Percentiles rank a stretch among this genome's conserved stretches.
These are phyloP conservation scores for Centruroides vittatus DNA, from an alignment of 1,140 invertebrate species.

Conservation along the genomic window DNA sequence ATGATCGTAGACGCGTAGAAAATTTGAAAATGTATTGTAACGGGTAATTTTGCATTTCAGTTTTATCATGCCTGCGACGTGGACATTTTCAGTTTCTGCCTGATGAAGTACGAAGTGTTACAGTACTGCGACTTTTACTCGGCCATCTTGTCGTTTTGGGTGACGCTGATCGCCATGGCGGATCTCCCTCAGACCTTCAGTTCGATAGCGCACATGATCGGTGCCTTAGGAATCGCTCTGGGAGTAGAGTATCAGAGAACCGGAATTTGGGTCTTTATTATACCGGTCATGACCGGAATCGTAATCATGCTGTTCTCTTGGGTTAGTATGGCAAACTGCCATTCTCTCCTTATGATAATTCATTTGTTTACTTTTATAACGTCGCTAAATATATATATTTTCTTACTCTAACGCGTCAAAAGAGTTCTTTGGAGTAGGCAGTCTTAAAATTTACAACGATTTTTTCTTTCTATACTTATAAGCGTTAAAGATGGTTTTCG, in stretches of 20 bases:
- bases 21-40: too few relatives aligned
- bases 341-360: background rate
- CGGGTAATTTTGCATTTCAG: constrained; percentile 21
- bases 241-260: constrained; percentile 22
- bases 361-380: background rate
- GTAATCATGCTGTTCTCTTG: constrained; percentile 25
- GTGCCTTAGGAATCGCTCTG: constrained; percentile 23
- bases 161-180: constrained; percentile 29
- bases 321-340: constrained; percentile 13
- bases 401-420: constrained; percentile 1
- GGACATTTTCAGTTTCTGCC: constrained; percentile 24
- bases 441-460: too few relatives aligned
- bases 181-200: constrained; percentile 19
- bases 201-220: constrained; percentile 24
- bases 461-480: too few relatives aligned
- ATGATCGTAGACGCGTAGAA: too few relatives aligned
- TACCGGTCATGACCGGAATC: constrained; percentile 20
- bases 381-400: constrained; percentile 2
- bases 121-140: constrained; percentile 31
- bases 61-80: constrained; percentile 30
- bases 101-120: constrained; percentile 28
- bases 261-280: constrained; percentile 21
- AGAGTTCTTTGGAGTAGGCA: too few relatives aligned
- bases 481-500: too few relatives aligned
- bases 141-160: constrained; percentile 30